Evolutionary conservation across 2,113 vertebrate species (phyloP).

Genomic region (Apaloderma vittatum): DNA sequence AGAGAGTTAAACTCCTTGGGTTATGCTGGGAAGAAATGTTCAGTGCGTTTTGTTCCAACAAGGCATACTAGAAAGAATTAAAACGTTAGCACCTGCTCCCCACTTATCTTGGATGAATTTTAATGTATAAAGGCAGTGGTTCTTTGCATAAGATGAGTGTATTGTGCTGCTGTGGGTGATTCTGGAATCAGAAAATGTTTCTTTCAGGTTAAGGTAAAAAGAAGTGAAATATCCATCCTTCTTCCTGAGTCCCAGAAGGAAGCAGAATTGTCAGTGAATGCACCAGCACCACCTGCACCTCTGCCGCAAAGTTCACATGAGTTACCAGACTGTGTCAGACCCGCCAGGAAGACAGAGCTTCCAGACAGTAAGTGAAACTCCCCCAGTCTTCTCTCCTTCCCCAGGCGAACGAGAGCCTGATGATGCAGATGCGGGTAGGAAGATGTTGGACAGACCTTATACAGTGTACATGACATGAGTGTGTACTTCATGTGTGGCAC

Average conservation of each 20-base stretch:
- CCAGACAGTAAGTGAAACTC: conserved; percentile 61
- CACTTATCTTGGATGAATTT: background rate
- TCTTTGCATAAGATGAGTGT: background rate
- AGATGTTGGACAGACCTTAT: background rate
- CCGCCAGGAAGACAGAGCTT: conserved; percentile 54
- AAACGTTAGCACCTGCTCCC: background rate
- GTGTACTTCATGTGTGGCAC: background rate
- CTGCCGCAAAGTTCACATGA: background rate
- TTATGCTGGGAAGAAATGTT: background rate
- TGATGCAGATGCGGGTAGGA: background rate
- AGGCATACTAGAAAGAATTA: background rate
- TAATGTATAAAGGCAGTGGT: background rate
- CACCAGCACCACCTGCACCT: background rate
- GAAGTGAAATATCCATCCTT: background rate
- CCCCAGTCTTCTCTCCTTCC: background rate
- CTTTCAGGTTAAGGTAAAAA: conserved; percentile 37
- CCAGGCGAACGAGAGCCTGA: background rate
- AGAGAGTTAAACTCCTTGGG: background rate
- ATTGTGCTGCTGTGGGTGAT: background rate
- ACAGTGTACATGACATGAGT: background rate
- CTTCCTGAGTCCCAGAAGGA: background rate
- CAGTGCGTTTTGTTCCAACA: background rate
- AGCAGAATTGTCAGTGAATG: background rate
- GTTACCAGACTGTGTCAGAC: conserved; percentile 60
- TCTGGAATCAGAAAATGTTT: background rate